Base-by-base conservation (phyloP, 2,113 vertebrate genomes). In the Salminus brasiliensis region DNA sequence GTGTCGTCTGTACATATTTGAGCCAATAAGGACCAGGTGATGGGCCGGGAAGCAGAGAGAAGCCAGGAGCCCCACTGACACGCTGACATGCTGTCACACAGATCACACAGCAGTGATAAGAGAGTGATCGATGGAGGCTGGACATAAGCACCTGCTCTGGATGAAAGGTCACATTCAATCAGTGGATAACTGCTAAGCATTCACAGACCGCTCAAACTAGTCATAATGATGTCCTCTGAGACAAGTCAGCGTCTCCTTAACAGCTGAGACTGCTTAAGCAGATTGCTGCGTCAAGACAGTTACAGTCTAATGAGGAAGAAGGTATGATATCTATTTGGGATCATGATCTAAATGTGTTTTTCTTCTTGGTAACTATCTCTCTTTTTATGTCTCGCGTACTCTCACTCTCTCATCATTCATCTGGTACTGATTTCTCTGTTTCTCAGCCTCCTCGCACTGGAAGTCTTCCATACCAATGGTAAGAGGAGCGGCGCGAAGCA, bases 341-440 rank as follows among this genome's bases (percentile, higher is more conserved):
- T 66, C 47, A 43, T 72, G 53, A 72, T 79, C 57, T 53, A 12
- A 52, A 77, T 36, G 23, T 76, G 74, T 66, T 52, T 76, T 76
- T 67, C 34, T 65, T 73, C 45, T 30, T 60, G 52, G 57, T 13
- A 72, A 13, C 36, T 63, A 32, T 55, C 74, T 76, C 36, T 52
- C 12, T 62, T 25, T 49, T 32, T 65, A 66, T 49, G 30, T 41
- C 43, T n/a, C n/a, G 52, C 25, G 18, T 6, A 57, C 52, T 55
- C 5, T 23, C 43, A 63, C 34, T 68, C 39, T 36, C 45, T 74
- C 72, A 29, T 41, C 4, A 72, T 76, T 92, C 95, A 96, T 95
- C 87, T 96, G 95, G 84, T 94, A 94, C 89, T 94, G 90, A 95
- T 96, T 95, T 95, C 70, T 69, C 36, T 34, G 21, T 15, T 75